Evolutionary conservation across 2,113 vertebrate genomes (phyloP).

Genomic region (Cheirogaleus medius): DNA sequence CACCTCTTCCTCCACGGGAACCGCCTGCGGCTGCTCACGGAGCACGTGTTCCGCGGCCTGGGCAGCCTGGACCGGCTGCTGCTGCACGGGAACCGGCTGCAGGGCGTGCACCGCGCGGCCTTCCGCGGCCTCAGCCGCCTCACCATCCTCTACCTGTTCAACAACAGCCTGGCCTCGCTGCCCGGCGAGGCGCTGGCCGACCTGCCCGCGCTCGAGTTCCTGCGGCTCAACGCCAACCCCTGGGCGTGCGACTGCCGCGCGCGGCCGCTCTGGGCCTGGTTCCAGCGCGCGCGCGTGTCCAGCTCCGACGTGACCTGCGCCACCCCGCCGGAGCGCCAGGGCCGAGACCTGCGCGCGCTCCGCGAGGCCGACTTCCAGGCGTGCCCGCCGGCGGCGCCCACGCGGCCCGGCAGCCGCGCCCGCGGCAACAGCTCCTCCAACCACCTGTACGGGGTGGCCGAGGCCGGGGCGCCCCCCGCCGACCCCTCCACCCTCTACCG

Average conservation of each 20-base stretch:
- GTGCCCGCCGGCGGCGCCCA: slow-evolving; percentile 89
- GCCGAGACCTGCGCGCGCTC: slow-evolving; percentile 92
- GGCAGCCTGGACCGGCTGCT: slow-evolving; percentile 95
- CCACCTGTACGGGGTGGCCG: slow-evolving; percentile 81
- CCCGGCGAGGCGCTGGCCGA: slow-evolving; percentile 92
- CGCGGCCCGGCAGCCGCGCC: slow-evolving; percentile 81
- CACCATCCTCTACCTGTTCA: slow-evolving; percentile 98
- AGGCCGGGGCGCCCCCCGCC: slow-evolving; percentile 83
- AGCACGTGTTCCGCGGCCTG: slow-evolving; percentile 94
- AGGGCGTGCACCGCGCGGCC: slow-evolving; percentile 90
- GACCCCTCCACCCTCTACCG: slow-evolving; percentile 91
- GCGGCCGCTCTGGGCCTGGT: slow-evolving; percentile 95
- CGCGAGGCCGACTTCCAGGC: slow-evolving; percentile 90
- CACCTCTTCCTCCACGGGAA: slow-evolving; percentile 98
- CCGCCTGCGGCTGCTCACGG: slow-evolving; percentile 92
- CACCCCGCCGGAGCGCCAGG: slow-evolving; percentile 88
- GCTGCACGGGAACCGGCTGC: slow-evolving; percentile 94
- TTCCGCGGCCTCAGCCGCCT: slow-evolving; percentile 93
- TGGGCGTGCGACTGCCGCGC: slow-evolving; percentile 98
- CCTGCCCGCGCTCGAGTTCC: slow-evolving; percentile 93
- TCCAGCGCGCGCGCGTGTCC: slow-evolving; percentile 91
- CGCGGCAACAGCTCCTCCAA: slow-evolving; percentile 80
- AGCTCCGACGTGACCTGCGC: slow-evolving; percentile 92
- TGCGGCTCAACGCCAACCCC: slow-evolving; percentile 96
- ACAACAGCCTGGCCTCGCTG: slow-evolving; percentile 94